Percentiles rank a stretch among this genome's conserved stretches.
phyloP scores from a whole-genome alignment of 2,888 invertebrate genomes.

The Nomada hirtipes region DNA sequence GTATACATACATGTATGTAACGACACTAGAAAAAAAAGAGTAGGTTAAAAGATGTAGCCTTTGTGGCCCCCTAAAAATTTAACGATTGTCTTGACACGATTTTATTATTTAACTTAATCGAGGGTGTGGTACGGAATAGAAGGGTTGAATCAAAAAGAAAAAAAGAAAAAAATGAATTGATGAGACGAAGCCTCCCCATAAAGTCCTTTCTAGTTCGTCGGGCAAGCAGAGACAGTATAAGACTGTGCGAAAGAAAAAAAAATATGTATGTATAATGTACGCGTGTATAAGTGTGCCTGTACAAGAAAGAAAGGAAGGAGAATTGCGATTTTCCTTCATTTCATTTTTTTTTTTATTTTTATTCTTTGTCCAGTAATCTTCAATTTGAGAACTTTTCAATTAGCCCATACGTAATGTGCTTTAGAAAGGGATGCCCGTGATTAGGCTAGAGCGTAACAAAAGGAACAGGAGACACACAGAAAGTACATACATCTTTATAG shows the following conservation, averaged over 20 bases:
- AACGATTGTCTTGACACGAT: slow-evolving; percentile 25
- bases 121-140: slow-evolving; percentile 51
- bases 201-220: slow-evolving; percentile 48
- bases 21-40: slow-evolving; percentile 51
- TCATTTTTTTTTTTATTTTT: background rate
- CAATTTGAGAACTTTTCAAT: slow-evolving; percentile 7
- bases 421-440: background rate
- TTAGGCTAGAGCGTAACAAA: background rate
- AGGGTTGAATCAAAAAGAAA: slow-evolving; percentile 54
- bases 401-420: background rate
- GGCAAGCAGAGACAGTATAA: slow-evolving; percentile 19
- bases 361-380: background rate
- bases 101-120: slow-evolving; percentile 27
- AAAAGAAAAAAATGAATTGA: slow-evolving; percentile 38
- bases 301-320: slow-evolving; percentile 6
- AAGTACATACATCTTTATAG: background rate
- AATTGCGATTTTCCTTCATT: slow-evolving; percentile 6
- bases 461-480: background rate
- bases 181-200: slow-evolving; percentile 10
- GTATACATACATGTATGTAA: slow-evolving; percentile 51
- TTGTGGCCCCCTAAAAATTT: slow-evolving; percentile 35
- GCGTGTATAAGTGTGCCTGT: slow-evolving; percentile 33
- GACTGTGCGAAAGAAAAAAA: slow-evolving; percentile 25
- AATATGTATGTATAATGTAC: slow-evolving; percentile 13
- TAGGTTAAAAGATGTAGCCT: slow-evolving; percentile 47